A percentile compares a stretch with the other conserved stretches of the same genome.
phyloP scores from a whole-genome alignment of 2,888 invertebrate genomes.

The Scaptomyza flava region DNA sequence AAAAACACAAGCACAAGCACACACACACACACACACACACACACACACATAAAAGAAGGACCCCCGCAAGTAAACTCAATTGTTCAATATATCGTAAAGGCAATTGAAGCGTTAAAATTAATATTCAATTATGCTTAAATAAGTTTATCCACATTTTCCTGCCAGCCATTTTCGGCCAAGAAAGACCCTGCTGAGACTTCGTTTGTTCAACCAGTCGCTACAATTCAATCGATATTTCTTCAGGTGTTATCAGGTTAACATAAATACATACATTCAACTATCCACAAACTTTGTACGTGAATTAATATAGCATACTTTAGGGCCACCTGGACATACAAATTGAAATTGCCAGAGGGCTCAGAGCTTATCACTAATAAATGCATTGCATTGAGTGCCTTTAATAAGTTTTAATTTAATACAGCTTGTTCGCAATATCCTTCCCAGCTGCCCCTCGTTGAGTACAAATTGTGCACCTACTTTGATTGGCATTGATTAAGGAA shows the following conservation, averaged over 20 bases:
- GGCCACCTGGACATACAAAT: constrained; percentile 7
- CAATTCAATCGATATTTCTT: constrained; percentile 32
- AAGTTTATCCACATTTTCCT: constrained; percentile 39
- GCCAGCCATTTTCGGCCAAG: not conserved
- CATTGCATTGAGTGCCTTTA: constrained; percentile 13
- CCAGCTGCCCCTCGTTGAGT: no score
- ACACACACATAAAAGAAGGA: not conserved
- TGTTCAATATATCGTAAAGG: constrained; percentile 26
- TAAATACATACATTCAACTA: not conserved
- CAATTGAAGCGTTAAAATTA: constrained; percentile 62
- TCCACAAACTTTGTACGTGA: not conserved
- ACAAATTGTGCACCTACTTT: not conserved
- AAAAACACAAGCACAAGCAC: not conserved
- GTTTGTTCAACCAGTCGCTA: constrained; percentile 8
- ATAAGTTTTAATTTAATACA: constrained; percentile 7
- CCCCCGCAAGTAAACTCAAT: constrained; percentile 31
- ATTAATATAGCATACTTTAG: not conserved
- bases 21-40: not conserved
- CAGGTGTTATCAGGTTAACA: constrained; percentile 4
- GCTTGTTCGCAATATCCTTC: not conserved
- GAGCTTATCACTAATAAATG: constrained; percentile 2
- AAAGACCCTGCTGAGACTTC: not conserved
- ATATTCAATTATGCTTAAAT: constrained; percentile 69
- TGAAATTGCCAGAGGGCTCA: not conserved
- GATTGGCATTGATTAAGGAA: constrained; percentile 2